Conservation (phyloP, 2,113 vertebrate species). For the Passer domesticus region DNA sequence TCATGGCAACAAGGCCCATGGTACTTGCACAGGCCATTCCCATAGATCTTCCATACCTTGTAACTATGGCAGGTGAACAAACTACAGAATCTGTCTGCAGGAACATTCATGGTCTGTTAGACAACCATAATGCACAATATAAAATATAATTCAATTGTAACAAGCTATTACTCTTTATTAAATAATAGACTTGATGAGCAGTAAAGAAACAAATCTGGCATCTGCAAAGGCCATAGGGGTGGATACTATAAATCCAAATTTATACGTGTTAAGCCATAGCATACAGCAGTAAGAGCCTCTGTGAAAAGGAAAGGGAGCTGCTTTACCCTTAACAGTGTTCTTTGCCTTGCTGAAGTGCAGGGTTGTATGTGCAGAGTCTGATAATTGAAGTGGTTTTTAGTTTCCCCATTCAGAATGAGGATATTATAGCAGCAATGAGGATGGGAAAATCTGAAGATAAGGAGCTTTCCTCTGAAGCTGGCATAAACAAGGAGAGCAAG, state of each 20-base stretch:
- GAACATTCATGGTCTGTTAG: constrained; percentile 54
- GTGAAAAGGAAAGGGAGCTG: not conserved
- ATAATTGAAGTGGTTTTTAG: not conserved
- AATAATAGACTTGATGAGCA: constrained; percentile 5
- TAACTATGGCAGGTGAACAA: constrained; percentile 46
- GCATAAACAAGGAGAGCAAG: not conserved
- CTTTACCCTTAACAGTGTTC: not conserved
- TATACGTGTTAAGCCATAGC: not conserved
- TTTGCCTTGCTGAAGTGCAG: not conserved
- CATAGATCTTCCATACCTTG: constrained; percentile 43
- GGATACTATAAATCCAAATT: not conserved
- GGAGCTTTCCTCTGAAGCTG: not conserved
- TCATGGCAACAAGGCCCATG: not conserved
- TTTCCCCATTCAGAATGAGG: not conserved
- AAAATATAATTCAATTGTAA: constrained; percentile 5
- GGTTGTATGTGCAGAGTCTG: not conserved
- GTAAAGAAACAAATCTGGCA: constrained; percentile 1
- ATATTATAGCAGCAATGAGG: not conserved
- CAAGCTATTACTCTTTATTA: not conserved
- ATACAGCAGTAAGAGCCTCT: not conserved
- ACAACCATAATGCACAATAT: constrained; percentile 61
- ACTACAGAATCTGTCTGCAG: not conserved
- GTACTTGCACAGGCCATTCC: constrained; percentile 16
- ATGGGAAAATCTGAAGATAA: not conserved
- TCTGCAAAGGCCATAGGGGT: not conserved